These are phyloP conservation scores for Frankliniella fusca DNA, from an alignment of 2,888 invertebrate species.

Conservation along the genomic window DNA sequence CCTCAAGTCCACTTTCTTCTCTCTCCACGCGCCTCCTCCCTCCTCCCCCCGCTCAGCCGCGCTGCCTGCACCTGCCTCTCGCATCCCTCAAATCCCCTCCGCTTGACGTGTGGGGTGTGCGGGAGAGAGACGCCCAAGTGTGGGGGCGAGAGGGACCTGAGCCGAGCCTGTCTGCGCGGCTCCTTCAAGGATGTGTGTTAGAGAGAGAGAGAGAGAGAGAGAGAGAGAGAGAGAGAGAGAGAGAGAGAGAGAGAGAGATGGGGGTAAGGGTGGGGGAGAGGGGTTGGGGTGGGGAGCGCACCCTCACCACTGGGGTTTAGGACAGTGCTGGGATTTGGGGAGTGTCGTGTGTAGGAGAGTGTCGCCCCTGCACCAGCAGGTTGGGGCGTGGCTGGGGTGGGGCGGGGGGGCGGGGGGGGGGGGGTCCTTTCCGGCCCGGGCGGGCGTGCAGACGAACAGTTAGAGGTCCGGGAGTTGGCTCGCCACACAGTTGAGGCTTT, in stretches of 20 bases:
- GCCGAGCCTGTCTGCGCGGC: too few species aligned
- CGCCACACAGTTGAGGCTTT: too few species aligned
- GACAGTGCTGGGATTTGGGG: background rate
- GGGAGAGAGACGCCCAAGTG: background rate
- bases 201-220: background rate
- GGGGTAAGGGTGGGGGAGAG: background rate
- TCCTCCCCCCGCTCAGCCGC: background rate
- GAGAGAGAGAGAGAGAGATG: background rate
- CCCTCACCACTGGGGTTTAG: background rate
- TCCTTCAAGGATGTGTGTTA: background rate
- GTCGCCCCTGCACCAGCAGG: background rate
- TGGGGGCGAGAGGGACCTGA: background rate
- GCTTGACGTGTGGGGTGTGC: background rate
- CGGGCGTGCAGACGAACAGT: too few species aligned
- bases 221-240: too few species aligned
- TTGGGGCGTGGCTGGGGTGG: background rate
- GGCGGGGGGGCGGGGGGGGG: background rate
- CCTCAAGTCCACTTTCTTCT: background rate
- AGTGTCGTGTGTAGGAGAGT: background rate
- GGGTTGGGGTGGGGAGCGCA: background rate
- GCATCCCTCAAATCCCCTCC: conserved; percentile 1
- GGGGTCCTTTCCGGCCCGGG: background rate
- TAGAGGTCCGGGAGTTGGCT: too few species aligned
- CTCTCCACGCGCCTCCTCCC: background rate
- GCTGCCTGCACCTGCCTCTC: background rate